A percentile compares a stretch with the other conserved stretches of the same genome.
phyloP scores from a whole-genome alignment of 2,888 invertebrate genomes.

The Pyralis farinalis region DNA sequence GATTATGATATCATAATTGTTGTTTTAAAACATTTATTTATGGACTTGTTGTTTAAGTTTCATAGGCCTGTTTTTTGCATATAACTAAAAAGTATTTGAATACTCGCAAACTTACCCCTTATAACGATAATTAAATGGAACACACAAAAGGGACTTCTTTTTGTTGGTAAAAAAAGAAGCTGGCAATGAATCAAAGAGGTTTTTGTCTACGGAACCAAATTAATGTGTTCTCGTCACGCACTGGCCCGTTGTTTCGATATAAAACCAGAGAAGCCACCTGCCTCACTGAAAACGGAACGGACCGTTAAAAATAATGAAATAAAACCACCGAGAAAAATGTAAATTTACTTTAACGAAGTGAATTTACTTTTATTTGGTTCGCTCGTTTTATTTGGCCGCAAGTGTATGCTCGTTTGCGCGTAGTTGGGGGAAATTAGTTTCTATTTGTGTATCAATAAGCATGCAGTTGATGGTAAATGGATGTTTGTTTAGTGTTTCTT shows the following conservation, averaged over 20 bases:
- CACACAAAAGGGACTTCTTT: no score
- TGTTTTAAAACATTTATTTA: no score
- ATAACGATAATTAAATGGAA: no score
- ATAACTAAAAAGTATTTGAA: no score
- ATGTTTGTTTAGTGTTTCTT: slow-evolving; percentile 25
- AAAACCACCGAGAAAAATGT: slow-evolving; percentile 57
- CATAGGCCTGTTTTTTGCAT: no score
- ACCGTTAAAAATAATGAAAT: slow-evolving; percentile 39
- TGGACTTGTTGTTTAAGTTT: no score
- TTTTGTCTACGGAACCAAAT: background rate
- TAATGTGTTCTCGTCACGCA: background rate
- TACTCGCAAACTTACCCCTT: no score
- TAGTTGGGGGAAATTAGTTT: slow-evolving; percentile 16
- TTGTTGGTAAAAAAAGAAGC: no score
- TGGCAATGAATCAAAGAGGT: background rate
- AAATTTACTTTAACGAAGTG: slow-evolving; percentile 70
- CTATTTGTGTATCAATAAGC: slow-evolving; percentile 14
- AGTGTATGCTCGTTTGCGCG: slow-evolving; percentile 33
- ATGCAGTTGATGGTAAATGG: slow-evolving; percentile 13
- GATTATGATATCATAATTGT: no score
- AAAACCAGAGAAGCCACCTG: slow-evolving; percentile 31
- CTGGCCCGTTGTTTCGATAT: slow-evolving; percentile 25
- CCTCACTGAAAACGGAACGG: slow-evolving; percentile 25
- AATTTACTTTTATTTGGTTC: slow-evolving; percentile 51
- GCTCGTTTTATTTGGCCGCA: slow-evolving; percentile 24